Percentiles rank a stretch among this genome's conserved stretches.
phyloP scores from a whole-genome alignment of 2,888 invertebrate species.

The Harmothoe impar region DNA sequence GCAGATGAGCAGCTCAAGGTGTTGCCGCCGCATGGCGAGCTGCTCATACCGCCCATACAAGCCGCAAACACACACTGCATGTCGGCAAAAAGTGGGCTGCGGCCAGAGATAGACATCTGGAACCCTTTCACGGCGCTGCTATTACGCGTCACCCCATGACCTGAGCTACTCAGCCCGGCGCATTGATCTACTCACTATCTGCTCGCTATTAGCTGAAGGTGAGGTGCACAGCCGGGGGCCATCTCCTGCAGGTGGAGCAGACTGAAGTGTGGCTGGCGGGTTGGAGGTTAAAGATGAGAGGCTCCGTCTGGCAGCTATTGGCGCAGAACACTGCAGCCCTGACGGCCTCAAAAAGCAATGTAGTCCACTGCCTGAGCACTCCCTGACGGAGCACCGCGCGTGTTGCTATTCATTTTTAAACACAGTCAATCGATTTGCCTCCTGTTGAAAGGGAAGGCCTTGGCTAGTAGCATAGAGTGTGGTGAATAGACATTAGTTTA shows the following conservation, averaged over 20 bases:
- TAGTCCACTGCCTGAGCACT: background rate
- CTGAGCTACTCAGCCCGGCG: background rate
- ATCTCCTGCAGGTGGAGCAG: slow-evolving; percentile 19
- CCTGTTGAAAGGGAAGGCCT: too few species aligned
- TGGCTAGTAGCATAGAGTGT: too few species aligned
- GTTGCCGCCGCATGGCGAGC: background rate
- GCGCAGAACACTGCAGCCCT: background rate
- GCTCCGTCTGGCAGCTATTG: background rate
- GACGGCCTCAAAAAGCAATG: background rate
- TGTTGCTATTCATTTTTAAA: slow-evolving; percentile 26
- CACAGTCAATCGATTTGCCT: background rate
- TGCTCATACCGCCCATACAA: background rate
- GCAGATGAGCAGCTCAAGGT: slow-evolving; percentile 27
- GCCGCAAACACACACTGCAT: background rate
- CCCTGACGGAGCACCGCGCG: background rate
- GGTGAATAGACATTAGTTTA: too few species aligned
- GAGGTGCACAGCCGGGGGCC: slow-evolving; percentile 31
- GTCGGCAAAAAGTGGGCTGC: background rate
- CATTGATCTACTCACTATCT: slow-evolving; percentile 23
- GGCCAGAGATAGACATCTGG: background rate
- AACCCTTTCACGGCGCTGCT: background rate
- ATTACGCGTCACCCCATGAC: slow-evolving; percentile 12
- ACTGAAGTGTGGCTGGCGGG: background rate
- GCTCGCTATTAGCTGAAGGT: background rate
- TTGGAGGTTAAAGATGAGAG: slow-evolving; percentile 33